Evolutionary conservation across 2,113 vertebrate genomes (phyloP), one percentile per base, ranked within the genome.

Genomic region (Alouatta palliata): DNA sequence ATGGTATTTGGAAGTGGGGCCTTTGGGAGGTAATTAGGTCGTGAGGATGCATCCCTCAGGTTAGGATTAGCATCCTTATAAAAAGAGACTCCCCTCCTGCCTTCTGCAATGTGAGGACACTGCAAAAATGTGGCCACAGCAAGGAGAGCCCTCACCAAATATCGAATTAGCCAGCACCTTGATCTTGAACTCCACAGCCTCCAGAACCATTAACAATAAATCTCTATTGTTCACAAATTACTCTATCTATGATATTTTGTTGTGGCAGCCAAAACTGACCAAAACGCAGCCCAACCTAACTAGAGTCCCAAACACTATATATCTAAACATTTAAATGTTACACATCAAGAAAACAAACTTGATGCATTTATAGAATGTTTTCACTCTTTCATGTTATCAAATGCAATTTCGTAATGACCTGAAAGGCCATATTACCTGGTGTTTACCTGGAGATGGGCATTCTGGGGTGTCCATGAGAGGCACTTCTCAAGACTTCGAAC

Each of bases 391-490:
- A 2, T 86, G 11, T 47, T 86, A 70, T 87, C 43, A 47, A 52
- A 68, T 21, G 32, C 7, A 43, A 21, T 7, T 80, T 71, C 64
- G 3, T 54, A 64, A 64, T 89, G 30, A 56, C 43, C 3, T 17
- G 35, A 94, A 84, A 89, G 32, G 5, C 71, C 27, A 64, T 35
- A 21, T 73, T 70, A 40, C 16, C 75, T 0, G 30, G 30, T 30
- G 21, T 19, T 21, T 66, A 30, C 30, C n/a, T 61, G 56, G 73
- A 47, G 70, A 66, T 0, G 25, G 8, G 16, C 23, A 56, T 23
- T 23, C 30, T 6, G 9, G 40, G 76, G 40, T 0, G 0, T 8
- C 11, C 56, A 82, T 0, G 12, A 61, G 49, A 10, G 37, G 0
- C 4, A 49, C 17, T 6, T 56, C 40, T 95, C 5, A 73, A 54